Evolutionary conservation across 1,140 invertebrate genomes (phyloP), one percentile per base, ranked within the genome.

Genomic region (Streblospio benedicti): DNA sequence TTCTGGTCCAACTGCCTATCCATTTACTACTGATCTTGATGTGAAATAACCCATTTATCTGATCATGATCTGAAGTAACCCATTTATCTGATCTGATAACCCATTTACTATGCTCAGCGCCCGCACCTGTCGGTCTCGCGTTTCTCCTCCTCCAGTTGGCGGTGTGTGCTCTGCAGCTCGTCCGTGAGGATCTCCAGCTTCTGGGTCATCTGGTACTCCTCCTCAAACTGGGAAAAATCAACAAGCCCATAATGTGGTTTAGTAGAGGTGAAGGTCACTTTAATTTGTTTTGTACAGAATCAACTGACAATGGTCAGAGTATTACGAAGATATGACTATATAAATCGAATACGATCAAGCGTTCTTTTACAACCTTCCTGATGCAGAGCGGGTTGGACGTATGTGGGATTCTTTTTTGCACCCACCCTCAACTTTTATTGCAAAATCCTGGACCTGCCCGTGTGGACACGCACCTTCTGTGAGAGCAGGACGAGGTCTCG

Each of bases 401-500:
- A n/a, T n/a, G n/a, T n/a, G n/a, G n/a, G n/a, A n/a, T n/a, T n/a
- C n/a, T n/a, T n/a, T n/a, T n/a, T n/a, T n/a, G n/a, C n/a, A n/a
- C n/a, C n/a, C n/a, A n/a, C n/a, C n/a, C n/a, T n/a, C n/a, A n/a
- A n/a, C n/a, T n/a, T n/a, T n/a, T n/a, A n/a, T n/a, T n/a, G n/a
- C n/a, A n/a, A n/a, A n/a, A n/a, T n/a, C n/a, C n/a, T n/a, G n/a
- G n/a, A n/a, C n/a, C n/a, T n/a, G 5, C 18, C n/a, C 44, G 9
- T 47, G 18, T 97, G 94, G 0, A 92, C 93, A 77, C 96, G 93
- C 74, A 96, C 96, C 75, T 97, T 93, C 76, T 98, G 93, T 4
- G 93, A 96, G 81, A 97, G 88, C 31, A 98, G 81, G 9, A 98
- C 93, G 63, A 98, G 81, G 81, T 98, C 95, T 65, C 94, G 81